Evolutionary conservation across 1,140 invertebrate genomes (phyloP), one percentile per base, ranked within the genome.

Genomic region (Scaptomyza hsui): DNA sequence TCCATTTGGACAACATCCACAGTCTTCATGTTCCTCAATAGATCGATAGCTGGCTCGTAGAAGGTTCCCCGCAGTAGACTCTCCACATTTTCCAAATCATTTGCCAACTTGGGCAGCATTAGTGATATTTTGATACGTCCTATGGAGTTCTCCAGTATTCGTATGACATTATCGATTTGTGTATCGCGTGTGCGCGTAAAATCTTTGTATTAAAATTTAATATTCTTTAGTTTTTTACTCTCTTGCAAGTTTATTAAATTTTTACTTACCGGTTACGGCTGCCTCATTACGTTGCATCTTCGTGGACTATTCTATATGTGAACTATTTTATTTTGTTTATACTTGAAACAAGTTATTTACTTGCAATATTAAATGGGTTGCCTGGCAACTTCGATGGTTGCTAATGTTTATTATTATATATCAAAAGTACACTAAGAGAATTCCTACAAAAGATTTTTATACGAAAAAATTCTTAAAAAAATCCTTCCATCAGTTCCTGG

Each of bases 61-160:
- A 32, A 0, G 0, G 82, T 75, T 12, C 42, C 53, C 0, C n/a
- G 45, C 1, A 88, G 13, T 0, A 29, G 15, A 0, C 10, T 19
- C 4, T 35, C 42, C 5, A 78, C 21, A 5, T 51, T 12, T 0
- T 64, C 42, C 0, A 69, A 37, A 21, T 89, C 37, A 5, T 71
- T 32, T 10, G 75, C 32, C 6, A 88, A 16, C 6, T 47, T 48
- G 0, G 82, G 82, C 37, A 88, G 10, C 0, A 88, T 70, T 13
- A 88, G 47, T 0, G 78, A 74, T 9, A 88, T 89, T 18, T 78
- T 88, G 0, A 88, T 41, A 0, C 72, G 56, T 0, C 67, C 49
- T 26, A 69, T 41, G 1, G 78, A 59, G 1, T 35, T 16, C 5
- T 68, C 26, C 0, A 88, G 61, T 3, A 78, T 19, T 0, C 18